These are phyloP conservation scores for Monochamus saltuarius DNA, from an alignment of 1,140 invertebrate genomes.

Conservation along the genomic window DNA sequence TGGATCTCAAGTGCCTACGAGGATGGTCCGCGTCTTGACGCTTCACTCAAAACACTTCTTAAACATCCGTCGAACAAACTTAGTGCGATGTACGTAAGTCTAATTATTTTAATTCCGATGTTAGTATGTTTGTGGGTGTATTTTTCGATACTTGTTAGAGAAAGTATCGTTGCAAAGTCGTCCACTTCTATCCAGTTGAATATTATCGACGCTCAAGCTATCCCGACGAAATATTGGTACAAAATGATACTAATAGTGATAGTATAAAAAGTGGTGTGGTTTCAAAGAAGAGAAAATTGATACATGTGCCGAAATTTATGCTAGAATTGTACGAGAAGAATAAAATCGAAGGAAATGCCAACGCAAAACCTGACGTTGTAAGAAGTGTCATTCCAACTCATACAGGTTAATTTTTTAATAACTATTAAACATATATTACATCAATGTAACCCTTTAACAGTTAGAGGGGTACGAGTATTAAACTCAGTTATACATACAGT, in stretches of 20 bases:
- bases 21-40: conserved; percentile 12
- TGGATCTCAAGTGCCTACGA: conserved; percentile 35
- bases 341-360: conserved; percentile 30
- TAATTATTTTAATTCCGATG: conserved; percentile 21
- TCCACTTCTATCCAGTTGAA: conserved; percentile 34
- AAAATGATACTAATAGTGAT: background rate
- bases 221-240: background rate
- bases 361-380: conserved; percentile 41
- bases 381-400: conserved; percentile 45
- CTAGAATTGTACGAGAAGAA: conserved; percentile 48
- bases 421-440: background rate
- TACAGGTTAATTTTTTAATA: conserved; percentile 32
- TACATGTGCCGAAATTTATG: conserved; percentile 48
- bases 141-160: conserved; percentile 23
- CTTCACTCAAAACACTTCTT: conserved; percentile 2
- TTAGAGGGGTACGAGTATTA: no score
- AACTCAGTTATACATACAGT: no score
- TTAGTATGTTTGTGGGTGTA: conserved; percentile 28
- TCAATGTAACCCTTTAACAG: no score
- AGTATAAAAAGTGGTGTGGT: background rate
- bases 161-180: conserved; percentile 18
- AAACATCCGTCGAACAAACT: background rate
- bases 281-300: conserved; percentile 30
- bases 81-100: conserved; percentile 21
- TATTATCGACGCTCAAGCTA: conserved; percentile 26